These are phyloP conservation scores for Charanyca ferruginea DNA, from an alignment of 2,888 invertebrate species.

Conservation along the genomic window DNA sequence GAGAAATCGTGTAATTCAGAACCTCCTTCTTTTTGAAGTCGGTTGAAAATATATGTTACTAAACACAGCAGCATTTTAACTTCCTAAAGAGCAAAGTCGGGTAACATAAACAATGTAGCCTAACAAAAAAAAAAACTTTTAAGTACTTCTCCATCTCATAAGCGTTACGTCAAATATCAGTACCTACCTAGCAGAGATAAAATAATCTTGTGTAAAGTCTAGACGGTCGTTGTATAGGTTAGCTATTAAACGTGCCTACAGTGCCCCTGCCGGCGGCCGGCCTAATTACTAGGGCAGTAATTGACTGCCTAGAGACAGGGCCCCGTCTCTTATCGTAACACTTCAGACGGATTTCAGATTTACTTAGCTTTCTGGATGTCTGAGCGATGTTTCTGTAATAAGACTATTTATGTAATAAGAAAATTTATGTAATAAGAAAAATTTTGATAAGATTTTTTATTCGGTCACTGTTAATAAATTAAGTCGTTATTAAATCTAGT, in stretches of 20 bases:
- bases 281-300: slow-evolving; percentile 45
- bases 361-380: slow-evolving; percentile 19
- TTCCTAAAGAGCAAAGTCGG: background rate
- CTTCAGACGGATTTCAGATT: slow-evolving; percentile 41
- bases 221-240: slow-evolving; percentile 24
- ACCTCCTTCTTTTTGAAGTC: too few species aligned
- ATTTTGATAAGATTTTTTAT: too few species aligned
- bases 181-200: background rate
- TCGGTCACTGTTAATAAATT: too few species aligned
- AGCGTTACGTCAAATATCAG: background rate
- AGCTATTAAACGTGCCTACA: slow-evolving; percentile 15
- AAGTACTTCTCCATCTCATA: background rate
- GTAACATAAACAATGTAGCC: slow-evolving; percentile 10
- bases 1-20: too few species aligned
- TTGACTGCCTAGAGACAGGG: slow-evolving; percentile 51
- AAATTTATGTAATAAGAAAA: too few species aligned
- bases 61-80: background rate
- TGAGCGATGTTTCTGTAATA: slow-evolving; percentile 25
- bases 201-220: slow-evolving; percentile 22
- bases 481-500: slow-evolving; percentile 2
- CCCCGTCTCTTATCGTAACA: slow-evolving; percentile 37
- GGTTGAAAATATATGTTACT: too few species aligned
- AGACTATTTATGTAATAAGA: too few species aligned
- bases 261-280: slow-evolving; percentile 4
- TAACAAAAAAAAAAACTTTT: slow-evolving; percentile 2